Base-by-base conservation (phyloP, 2,113 vertebrate species). In the Neolamprologus sp. region DNA sequence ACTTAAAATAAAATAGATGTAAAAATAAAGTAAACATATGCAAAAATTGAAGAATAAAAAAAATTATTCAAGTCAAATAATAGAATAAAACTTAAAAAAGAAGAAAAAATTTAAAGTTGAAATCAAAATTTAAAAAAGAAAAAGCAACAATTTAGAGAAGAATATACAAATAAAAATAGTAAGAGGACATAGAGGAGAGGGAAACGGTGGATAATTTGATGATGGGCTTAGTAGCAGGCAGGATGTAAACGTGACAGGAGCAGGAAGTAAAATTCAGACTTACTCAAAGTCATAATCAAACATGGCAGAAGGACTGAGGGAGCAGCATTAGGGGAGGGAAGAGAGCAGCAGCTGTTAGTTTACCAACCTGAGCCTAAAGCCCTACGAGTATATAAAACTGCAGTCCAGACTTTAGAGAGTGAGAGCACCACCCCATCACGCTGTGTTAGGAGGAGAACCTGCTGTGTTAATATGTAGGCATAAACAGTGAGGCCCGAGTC, bases 221-320 rank as follows among this genome's bases (percentile, higher is more conserved):
- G 73, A 90, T 80, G 89, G 73, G 37, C 53, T 71, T 75, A 45
- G 40, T 40, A 82, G 86, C 82, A 83, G 87, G 82, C 84, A 87
- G 83, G 88, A 90, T 26, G 85, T 95, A 92, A 95, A 96, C 94
- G 96, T 96, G 96, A 97, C 96, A 97, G 96, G 96, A 96, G 90
- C 96, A 97, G 96, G 96, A 95, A 94, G 96, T 96, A 96, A 97
- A 96, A 97, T 97, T 89, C 96, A 96, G 97, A 99, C 99, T 99
- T 99, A 99, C 99, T 99, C 99, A 97, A 99, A 99, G 98, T 99
- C 99, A 99, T 99, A 99, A 99, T 99, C 98, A 99, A 99, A 99
- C 98, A 99, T 99, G 98, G 98, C 98, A 97, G 98, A 99, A 97
- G 99, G 99, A 97, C 99, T 99, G 97, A 95, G 96, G 96, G 96